These are phyloP conservation scores for Macheiramphus alcinus DNA, from an alignment of 2,113 vertebrate genomes.

Conservation along the genomic window DNA sequence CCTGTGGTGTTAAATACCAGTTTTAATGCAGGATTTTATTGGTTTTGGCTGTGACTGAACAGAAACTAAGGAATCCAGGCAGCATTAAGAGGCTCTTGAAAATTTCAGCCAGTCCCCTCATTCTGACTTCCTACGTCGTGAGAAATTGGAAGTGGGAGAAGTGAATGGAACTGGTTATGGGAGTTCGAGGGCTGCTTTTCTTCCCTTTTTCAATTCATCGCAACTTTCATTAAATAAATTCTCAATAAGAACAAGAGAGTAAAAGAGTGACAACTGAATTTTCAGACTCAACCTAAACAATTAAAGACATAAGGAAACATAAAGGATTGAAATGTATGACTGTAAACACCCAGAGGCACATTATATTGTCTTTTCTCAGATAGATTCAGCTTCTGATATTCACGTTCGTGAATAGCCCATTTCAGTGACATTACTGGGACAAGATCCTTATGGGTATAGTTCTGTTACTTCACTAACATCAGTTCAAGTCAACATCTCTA, in stretches of 20 bases:
- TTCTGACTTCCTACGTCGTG: not conserved
- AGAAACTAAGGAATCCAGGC: not conserved
- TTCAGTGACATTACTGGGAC: not conserved
- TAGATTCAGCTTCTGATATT: not conserved
- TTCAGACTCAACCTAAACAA: conserved; percentile 27
- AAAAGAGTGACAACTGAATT: conserved; percentile 1
- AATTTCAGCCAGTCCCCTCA: not conserved
- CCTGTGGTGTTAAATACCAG: not conserved
- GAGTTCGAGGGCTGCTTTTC: not conserved
- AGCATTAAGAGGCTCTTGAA: not conserved
- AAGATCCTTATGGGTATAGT: not conserved
- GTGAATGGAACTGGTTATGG: not conserved
- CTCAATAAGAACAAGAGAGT: not conserved
- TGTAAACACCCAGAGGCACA: not conserved
- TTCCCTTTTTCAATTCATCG: not conserved
- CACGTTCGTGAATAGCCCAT: not conserved
- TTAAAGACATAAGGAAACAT: not conserved
- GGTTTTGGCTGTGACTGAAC: not conserved
- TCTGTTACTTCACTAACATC: not conserved
- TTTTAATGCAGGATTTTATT: conserved; percentile 11
- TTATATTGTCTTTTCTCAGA: not conserved
- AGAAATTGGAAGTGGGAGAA: not conserved
- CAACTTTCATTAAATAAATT: not conserved
- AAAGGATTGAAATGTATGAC: not conserved
- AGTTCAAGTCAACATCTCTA: not conserved